Evolutionary conservation across 2,113 vertebrate species (phyloP), one percentile per base, ranked within the genome.

Genomic region (Myrmophylax atrothorax): DNA sequence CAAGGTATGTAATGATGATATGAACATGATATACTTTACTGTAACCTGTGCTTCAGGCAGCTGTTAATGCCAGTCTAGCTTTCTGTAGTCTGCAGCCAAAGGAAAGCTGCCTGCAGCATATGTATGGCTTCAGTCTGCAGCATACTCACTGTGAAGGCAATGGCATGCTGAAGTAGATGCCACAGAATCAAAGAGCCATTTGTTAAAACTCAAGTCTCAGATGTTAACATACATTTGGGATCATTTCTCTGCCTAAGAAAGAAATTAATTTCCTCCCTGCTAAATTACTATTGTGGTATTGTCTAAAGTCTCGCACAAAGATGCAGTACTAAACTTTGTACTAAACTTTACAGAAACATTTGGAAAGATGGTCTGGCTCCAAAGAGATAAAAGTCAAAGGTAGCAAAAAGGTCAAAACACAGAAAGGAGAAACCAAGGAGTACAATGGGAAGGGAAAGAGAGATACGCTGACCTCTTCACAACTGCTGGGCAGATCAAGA

Each of bases 11-110:
- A 75, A 88, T 7, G 47, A 81, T 81, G 92, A 78, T 84, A 84
- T 35, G 88, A 95, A 92, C 83, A 92, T 19, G 95, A 91, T 81
- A 90, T 60, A 84, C 64, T 96, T 75, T 35, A 58, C 88, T 93
- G 92, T 92, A 95, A 95, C 92, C 96, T 93, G 90, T 60, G 37
- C 88, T 92, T 80, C 56, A 62, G 85, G 92, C 96, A 96, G 94
- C 96, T 97, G 96, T 74, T 86, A 44, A 63, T 2, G 95, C 79
- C 96, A 94, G 17, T 97, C 94, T 79, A 49, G 70, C 73, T 73
- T 52, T 90, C 73, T 50, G 72, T 7, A 87, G 87, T 77, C 73
- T 92, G 75, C 50, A 66, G 93, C 85, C 82, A 91, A 80, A 88
- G 72, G 90, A 88, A 77, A 80, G 78, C 3, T 74, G 67, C 77